These are phyloP conservation scores for Natrix natrix DNA, from an alignment of 2,797 vertebrate species.

Conservation along the genomic window DNA sequence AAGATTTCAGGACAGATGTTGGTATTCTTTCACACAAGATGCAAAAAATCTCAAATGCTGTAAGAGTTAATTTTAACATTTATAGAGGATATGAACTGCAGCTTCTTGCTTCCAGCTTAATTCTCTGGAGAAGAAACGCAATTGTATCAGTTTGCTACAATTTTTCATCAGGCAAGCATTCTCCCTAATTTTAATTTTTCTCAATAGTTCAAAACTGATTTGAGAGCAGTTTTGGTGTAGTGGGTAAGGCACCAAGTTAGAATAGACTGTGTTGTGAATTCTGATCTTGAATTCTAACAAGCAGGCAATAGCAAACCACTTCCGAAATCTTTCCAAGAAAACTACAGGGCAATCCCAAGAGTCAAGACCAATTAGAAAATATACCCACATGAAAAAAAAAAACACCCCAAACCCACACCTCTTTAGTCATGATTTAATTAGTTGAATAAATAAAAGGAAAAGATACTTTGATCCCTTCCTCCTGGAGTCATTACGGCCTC, in stretches of 20 bases:
- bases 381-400: neutral
- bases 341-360: neutral
- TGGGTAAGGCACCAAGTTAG: neutral
- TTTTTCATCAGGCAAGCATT: neutral
- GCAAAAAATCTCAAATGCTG: neutral
- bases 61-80: neutral
- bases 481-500: neutral
- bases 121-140: neutral
- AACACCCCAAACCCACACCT: neutral
- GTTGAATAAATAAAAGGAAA: neutral
- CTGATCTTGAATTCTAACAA: neutral
- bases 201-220: neutral
- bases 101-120: neutral
- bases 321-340: neutral
- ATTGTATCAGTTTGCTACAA: neutral
- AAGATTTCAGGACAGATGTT: neutral
- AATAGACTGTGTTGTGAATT: neutral
- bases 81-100: neutral
- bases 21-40: neutral
- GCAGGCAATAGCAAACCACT: neutral
- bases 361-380: neutral
- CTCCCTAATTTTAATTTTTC: neutral
- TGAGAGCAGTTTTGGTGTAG: neutral
- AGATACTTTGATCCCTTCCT: neutral
- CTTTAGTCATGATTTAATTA: neutral